A percentile compares a stretch with the other conserved stretches of the same genome.
Evolutionary conservation across 2,113 vertebrate species (phyloP).

Genomic region (Scalopus aquaticus): DNA sequence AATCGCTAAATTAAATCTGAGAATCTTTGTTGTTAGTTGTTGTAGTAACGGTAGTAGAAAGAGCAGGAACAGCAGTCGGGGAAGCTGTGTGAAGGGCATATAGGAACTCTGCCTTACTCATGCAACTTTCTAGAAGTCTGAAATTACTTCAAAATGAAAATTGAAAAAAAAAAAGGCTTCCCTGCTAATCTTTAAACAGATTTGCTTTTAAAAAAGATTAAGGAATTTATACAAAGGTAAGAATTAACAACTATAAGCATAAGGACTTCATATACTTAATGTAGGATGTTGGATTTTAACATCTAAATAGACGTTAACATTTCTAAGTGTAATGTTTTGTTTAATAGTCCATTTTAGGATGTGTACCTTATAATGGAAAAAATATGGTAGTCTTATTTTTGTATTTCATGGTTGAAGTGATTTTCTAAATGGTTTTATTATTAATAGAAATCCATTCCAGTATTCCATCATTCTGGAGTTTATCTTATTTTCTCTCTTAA

Average conservation of each 20-base stretch:
- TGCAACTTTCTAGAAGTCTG: neutral
- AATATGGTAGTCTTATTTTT: neutral
- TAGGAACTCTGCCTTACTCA: neutral
- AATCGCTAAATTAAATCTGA: neutral
- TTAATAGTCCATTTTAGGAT: conserved; percentile 7
- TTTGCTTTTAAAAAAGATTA: neutral
- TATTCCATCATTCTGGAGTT: neutral
- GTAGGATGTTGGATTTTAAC: neutral
- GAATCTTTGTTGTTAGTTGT: neutral
- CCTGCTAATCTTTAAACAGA: neutral
- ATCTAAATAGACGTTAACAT: neutral
- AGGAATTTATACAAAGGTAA: neutral
- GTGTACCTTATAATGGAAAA: neutral
- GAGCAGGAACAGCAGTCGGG: neutral
- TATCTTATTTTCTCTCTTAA: conserved; percentile 1
- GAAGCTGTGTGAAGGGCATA: neutral
- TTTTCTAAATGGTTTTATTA: conserved; percentile 30
- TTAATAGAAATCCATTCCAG: neutral
- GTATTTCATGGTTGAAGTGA: neutral
- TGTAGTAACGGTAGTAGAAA: neutral
- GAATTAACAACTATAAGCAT: neutral
- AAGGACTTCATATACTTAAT: neutral
- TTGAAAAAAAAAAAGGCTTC: neutral
- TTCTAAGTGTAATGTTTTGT: conserved; percentile 43
- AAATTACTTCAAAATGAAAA: conserved; percentile 47